Percentiles rank a stretch among this genome's conserved stretches.
Evolutionary conservation across 2,797 vertebrate species (phyloP).

Genomic region (Neosalanx taihuensis): DNA sequence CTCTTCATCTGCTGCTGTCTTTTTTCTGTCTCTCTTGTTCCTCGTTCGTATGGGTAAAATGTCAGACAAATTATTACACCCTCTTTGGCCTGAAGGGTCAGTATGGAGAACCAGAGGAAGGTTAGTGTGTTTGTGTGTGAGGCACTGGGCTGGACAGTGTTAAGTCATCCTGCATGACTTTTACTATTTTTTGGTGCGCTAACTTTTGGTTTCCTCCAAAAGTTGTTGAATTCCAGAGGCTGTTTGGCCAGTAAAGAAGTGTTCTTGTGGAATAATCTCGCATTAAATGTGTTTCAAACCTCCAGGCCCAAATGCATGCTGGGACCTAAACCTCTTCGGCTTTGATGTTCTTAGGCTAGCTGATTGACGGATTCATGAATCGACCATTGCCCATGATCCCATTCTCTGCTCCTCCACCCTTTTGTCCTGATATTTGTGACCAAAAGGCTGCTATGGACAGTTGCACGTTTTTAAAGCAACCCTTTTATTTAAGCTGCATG

Average conservation of each 20-base stretch:
- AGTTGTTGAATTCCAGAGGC: neutral
- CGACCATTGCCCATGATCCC: slow-evolving; percentile 4
- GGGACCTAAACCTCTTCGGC: neutral
- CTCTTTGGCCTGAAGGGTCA: slow-evolving; percentile 66
- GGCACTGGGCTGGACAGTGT: slow-evolving; percentile 37
- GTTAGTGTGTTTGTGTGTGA: slow-evolving; percentile 58
- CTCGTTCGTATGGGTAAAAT: slow-evolving; percentile 32
- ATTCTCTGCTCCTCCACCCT: neutral
- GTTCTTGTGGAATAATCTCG: slow-evolving; percentile 12
- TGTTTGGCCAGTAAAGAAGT: neutral
- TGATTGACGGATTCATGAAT: slow-evolving; percentile 1
- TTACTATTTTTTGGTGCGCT: too few relatives aligned
- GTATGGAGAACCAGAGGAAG: slow-evolving; percentile 65
- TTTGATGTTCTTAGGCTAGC: neutral
- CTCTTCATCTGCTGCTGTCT: slow-evolving; percentile 2
- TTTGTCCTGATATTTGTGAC: neutral
- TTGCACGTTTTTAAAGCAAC: neutral
- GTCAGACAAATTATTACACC: slow-evolving; percentile 70
- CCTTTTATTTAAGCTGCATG: neutral
- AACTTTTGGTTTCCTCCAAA: neutral
- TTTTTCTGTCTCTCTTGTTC: slow-evolving; percentile 29
- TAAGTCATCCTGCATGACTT: slow-evolving; percentile 50
- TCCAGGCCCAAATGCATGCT: slow-evolving; percentile 6
- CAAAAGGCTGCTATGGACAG: neutral
- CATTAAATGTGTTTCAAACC: slow-evolving; percentile 38